phyloP scores from a whole-genome alignment of 2,113 vertebrate species.

The Dromas ardeola region DNA sequence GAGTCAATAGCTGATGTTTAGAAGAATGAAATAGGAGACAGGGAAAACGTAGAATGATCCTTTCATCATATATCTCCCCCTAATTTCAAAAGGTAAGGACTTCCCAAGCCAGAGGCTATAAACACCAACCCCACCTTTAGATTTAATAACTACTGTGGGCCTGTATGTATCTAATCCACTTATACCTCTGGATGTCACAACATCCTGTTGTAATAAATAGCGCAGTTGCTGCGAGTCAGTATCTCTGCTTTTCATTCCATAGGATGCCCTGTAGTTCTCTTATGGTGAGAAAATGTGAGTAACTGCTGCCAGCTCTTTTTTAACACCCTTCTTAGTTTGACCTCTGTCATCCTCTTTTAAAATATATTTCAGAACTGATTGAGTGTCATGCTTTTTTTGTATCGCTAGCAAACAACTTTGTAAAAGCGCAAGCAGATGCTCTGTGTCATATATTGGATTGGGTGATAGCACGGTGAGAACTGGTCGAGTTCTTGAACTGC shows the following conservation, averaged over 20 bases:
- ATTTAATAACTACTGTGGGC: not conserved
- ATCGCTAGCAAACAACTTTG: not conserved
- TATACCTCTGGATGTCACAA: not conserved
- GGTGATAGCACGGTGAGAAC: not conserved
- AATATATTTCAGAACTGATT: not conserved
- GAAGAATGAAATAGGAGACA: not conserved
- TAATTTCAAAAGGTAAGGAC: not conserved
- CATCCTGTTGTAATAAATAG: not conserved
- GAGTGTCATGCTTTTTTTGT: not conserved
- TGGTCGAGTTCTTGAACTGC: not conserved
- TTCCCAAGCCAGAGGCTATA: not conserved
- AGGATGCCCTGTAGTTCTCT: not conserved
- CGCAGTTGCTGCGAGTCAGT: not conserved
- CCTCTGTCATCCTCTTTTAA: not conserved
- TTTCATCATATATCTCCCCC: not conserved
- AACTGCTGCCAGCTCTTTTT: conserved; percentile 20
- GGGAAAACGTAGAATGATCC: not conserved
- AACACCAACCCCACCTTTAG: not conserved
- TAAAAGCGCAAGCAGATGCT: conserved; percentile 19
- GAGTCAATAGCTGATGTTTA: not conserved
- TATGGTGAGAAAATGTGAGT: conserved; percentile 16
- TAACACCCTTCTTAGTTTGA: not conserved
- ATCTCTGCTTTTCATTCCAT: not conserved
- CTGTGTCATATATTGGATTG: not conserved
- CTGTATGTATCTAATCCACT: not conserved